Conservation (phyloP, 2,113 vertebrate genomes). For the Xiphorhynchus elegans region DNA sequence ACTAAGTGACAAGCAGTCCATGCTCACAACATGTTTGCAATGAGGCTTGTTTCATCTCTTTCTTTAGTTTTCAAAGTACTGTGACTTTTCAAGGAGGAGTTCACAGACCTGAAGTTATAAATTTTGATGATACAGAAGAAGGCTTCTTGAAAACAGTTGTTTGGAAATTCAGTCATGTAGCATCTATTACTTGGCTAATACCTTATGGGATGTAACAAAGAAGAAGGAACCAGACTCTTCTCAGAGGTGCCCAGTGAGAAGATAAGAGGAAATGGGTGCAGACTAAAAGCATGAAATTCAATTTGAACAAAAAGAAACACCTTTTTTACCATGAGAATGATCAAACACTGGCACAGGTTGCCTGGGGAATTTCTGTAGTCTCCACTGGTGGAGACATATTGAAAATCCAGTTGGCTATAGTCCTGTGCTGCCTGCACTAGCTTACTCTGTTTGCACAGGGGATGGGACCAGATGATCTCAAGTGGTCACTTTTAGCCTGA, state of each 20-base stretch:
- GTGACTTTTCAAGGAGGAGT: background rate
- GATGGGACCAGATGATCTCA: background rate
- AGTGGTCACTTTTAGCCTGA: background rate
- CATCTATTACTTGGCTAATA: background rate
- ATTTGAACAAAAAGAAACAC: background rate
- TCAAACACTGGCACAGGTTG: background rate
- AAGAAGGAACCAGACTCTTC: background rate
- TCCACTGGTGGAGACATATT: background rate
- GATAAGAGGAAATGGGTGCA: background rate
- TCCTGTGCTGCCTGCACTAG: background rate
- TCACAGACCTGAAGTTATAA: background rate
- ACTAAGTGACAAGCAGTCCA: background rate
- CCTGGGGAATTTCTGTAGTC: background rate
- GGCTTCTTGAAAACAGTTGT: background rate
- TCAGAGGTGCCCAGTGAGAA: background rate
- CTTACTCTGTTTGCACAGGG: background rate
- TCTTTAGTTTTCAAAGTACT: background rate
- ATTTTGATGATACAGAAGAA: background rate
- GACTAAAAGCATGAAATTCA: background rate
- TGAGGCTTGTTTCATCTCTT: background rate
- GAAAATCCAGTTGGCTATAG: background rate
- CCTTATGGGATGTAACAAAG: background rate
- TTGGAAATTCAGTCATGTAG: background rate
- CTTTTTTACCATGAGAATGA: background rate
- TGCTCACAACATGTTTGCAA: rapidly evolving